Evolutionary conservation across 1,140 invertebrate species (phyloP).

Genomic region (Drosophila nannoptera): DNA sequence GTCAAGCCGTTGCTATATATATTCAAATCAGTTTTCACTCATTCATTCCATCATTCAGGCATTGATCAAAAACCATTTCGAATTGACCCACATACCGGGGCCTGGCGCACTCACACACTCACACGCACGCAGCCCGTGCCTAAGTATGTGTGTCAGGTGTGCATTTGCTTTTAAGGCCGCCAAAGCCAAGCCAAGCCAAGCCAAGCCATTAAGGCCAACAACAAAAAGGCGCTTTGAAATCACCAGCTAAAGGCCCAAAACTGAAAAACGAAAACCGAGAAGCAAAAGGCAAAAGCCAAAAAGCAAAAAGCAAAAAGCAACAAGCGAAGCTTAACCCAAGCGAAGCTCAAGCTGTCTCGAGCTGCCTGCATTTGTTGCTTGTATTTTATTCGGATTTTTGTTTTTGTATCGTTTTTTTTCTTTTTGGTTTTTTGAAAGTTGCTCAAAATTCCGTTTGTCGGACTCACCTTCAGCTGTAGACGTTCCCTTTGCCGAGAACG

Average conservation of each 20-base stretch:
- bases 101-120: slow-evolving; percentile 38
- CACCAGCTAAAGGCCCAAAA: slow-evolving; percentile 27
- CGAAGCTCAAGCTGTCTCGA: too few species aligned
- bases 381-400: slow-evolving; percentile 5
- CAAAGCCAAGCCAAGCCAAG: slow-evolving; percentile 40
- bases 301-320: slow-evolving; percentile 25
- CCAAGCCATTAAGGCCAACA: slow-evolving; percentile 37
- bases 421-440: slow-evolving; percentile 58
- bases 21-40: not conserved
- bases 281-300: slow-evolving; percentile 11
- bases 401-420: slow-evolving; percentile 12
- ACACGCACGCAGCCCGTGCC: slow-evolving; percentile 31
- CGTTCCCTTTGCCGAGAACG: slow-evolving; percentile 27
- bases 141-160: slow-evolving; percentile 46
- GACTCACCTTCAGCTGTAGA: slow-evolving; percentile 46
- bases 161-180: slow-evolving; percentile 52
- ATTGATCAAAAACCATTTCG: slow-evolving; percentile 69
- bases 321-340: too few species aligned
- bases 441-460: slow-evolving; percentile 48
- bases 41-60: slow-evolving; percentile 39
- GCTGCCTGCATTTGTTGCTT: slow-evolving; percentile 46
- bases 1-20: slow-evolving; percentile 7
- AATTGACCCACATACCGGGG: slow-evolving; percentile 74
- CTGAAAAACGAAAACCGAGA: not conserved
- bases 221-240: slow-evolving; percentile 59